Base-by-base conservation (phyloP, 1,140 invertebrate species). In the Brachionus rotundiformis region DNA sequence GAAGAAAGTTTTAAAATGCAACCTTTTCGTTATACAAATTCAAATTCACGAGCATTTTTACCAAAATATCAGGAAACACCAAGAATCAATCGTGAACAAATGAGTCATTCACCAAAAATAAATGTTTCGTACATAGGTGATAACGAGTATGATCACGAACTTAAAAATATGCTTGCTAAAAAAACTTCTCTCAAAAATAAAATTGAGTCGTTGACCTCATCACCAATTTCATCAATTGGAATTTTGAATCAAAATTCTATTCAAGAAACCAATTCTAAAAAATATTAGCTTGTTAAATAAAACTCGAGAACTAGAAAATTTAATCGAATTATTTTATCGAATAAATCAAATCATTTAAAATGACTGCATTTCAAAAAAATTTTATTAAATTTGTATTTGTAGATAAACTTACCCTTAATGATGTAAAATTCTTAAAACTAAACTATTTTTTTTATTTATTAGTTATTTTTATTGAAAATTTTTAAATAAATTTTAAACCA, bases 1-100 rank as follows among this genome's bases (percentile, higher is more conserved):
- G 25, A 44, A 44, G 68, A 73, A 23, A 25, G 25, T 11, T 44
- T 73, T 25, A 73, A 31, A 73, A 79, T 79, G 76, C 44, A 79
- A 23, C 29, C 76, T 11, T 39, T 79, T 19, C 29, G 76, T 11
- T 79, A 77, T 10, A 68, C 63, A 4, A 33, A 68, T 68, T 36
- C 63, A 8, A 68, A 68, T 68, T 19, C 29, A 8, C 16, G 8
- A 36, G 36, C 4, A 16, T 8, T 16, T 19, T 36, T 5, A 39
- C 3, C 16, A 6, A 39, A 36, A 13, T 1, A 36, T n/a, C 61
- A 63, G 29, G 29, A 33, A 25, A 3, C n/a, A 8, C 29, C 61
- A 63, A 29, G 11, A 68, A 68, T 36, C 10, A 8, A 7, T 19
- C 13, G 0, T 36, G 63, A 36, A 3, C 29, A 36, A 7, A 19